Evolutionary conservation across 1,140 invertebrate genomes (phyloP).

Genomic region (Potamilus streckersoni): DNA sequence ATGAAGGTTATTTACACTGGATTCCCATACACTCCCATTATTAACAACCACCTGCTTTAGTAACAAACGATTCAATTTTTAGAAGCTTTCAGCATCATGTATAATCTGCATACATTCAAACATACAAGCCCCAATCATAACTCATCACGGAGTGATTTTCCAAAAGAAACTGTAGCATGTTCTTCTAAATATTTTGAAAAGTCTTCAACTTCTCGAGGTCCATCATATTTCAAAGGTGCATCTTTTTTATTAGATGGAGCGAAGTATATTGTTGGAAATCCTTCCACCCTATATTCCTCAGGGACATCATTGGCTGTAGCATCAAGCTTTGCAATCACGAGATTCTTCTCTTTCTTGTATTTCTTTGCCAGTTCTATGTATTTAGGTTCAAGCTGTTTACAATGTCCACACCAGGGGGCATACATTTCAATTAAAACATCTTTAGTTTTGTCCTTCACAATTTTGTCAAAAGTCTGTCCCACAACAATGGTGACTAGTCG

Average conservation of each 20-base stretch:
- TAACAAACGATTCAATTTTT: no score
- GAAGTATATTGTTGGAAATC: conserved; percentile 98
- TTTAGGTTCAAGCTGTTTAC: conserved; percentile 93
- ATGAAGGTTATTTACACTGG: no score
- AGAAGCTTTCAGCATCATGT: no score
- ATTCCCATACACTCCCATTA: no score
- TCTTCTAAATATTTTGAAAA: conserved; percentile 97
- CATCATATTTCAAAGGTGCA: conserved; percentile 87
- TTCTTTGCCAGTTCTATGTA: conserved; percentile 94
- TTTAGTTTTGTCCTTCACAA: conserved; percentile 89
- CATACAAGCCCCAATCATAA: conserved; percentile 42
- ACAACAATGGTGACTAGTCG: conserved; percentile 90
- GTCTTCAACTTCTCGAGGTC: conserved; percentile 91
- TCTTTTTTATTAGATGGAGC: conserved; percentile 85
- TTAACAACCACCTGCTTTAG: no score
- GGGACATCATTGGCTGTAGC: conserved; percentile 99
- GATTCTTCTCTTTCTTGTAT: conserved; percentile 82
- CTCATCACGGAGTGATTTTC: conserved; percentile 57
- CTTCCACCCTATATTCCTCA: conserved; percentile 85
- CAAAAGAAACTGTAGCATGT: conserved; percentile 79
- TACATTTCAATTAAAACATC: conserved; percentile 98
- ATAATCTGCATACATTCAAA: not conserved
- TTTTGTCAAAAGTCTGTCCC: conserved; percentile 95
- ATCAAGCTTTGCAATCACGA: conserved; percentile 97
- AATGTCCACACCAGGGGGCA: conserved; percentile 99